Conservation (phyloP, 1,140 invertebrate species). For the Ceratina australensis region DNA sequence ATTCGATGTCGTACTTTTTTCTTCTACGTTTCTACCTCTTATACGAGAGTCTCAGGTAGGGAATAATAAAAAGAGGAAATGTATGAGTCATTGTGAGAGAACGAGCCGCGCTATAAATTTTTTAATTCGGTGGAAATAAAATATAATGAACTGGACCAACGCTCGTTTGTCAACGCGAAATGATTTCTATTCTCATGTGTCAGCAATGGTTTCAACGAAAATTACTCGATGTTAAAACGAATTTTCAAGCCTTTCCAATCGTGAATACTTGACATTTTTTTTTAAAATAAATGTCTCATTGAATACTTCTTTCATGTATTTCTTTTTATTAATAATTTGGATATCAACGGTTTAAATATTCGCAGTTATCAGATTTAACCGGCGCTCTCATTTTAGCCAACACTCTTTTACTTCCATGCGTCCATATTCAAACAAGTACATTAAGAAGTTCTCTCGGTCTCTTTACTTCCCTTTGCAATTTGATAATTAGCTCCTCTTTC, state of each 20-base stretch:
- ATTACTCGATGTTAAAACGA: neutral
- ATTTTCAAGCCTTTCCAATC: neutral
- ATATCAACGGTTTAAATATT: neutral
- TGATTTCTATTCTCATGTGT: slow-evolving; percentile 3
- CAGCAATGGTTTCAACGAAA: neutral
- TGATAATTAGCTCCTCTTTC: slow-evolving; percentile 1
- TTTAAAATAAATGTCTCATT: too few species aligned
- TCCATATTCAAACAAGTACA: too few species aligned
- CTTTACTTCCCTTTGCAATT: neutral
- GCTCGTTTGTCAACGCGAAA: neutral
- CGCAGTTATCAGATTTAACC: neutral
- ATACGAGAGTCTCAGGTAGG: too few species aligned
- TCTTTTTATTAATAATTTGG: neutral
- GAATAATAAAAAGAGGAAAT: neutral
- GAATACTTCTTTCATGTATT: neutral
- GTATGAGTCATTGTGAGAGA: neutral
- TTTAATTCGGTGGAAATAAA: slow-evolving; percentile 4
- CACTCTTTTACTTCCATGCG: neutral
- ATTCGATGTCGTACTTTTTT: neutral
- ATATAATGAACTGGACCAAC: neutral
- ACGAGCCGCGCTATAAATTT: neutral
- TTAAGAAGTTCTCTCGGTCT: neutral
- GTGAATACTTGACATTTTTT: neutral
- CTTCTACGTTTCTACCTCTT: neutral
- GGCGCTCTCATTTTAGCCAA: too few species aligned